Evolutionary conservation across 2,113 vertebrate species (phyloP).

Genomic region (Catharus fuscescens): DNA sequence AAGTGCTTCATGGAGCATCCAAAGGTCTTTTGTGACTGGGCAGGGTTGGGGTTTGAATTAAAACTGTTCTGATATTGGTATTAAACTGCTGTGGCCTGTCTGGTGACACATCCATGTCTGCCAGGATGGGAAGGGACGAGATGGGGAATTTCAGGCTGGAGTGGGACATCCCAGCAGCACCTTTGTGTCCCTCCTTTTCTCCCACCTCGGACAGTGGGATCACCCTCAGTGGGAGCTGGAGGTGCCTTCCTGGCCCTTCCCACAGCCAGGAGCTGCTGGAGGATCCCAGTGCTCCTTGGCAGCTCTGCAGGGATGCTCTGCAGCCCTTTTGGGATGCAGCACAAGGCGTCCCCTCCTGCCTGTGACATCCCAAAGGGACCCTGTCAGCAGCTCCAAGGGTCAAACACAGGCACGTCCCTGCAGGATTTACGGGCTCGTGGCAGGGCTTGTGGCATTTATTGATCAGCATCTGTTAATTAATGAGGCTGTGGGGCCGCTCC

Average conservation of each 20-base stretch:
- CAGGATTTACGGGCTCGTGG: background rate
- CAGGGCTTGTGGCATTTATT: background rate
- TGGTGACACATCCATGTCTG: background rate
- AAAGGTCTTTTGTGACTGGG: fast-evolving
- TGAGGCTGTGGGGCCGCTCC: background rate
- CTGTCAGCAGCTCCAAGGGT: background rate
- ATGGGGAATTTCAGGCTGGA: background rate
- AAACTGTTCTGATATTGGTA: background rate
- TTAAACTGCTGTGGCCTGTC: fast-evolving
- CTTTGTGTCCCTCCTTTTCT: background rate
- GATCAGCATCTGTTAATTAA: background rate
- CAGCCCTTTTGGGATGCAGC: background rate
- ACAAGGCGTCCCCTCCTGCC: background rate
- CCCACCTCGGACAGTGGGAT: fast-evolving
- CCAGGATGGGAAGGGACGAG: background rate
- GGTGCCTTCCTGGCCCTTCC: background rate
- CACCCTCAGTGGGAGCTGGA: fast-evolving
- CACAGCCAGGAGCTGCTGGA: background rate
- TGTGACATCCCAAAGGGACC: background rate
- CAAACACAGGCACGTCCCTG: fast-evolving
- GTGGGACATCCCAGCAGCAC: fast-evolving
- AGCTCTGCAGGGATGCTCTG: background rate
- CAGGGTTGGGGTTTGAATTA: background rate
- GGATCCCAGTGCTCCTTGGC: background rate
- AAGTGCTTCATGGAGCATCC: fast-evolving